Base-by-base conservation (phyloP, 2,797 vertebrate genomes). In the Capromys pilorides region DNA sequence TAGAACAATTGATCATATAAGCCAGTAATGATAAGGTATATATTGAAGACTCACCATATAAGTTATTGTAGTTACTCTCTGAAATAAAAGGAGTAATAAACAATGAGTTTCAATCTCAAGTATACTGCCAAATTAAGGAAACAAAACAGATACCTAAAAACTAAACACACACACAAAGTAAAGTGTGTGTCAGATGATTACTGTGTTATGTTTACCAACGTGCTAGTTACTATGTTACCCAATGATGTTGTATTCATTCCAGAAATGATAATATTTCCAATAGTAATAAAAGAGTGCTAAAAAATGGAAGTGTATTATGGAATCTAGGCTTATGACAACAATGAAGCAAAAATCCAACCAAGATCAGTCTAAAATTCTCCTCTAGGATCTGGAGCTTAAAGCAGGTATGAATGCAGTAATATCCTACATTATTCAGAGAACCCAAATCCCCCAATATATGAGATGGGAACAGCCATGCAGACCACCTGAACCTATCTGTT, bases 1-100 rank as follows among this genome's bases (percentile, higher is more conserved):
- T 86, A 22, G 92, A 97, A 93, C 24, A 89, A 92, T 41, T 64
- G 88, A 77, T 81, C 28, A 69, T 80, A 59, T 94, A 89, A 69
- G 85, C 24, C 41, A 93, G 86, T 36, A 94, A 54, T 66, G 88
- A 94, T 91, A 78, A 94, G 84, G 71, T 49, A 84, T 10, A 88
- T 33, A 82, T 33, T 62, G 77, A 94, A 94, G 49, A 16, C 8
- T 49, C 88, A 13, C 33, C 69, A 36, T 62, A 39, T 49, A 80
- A 93, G 54, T 75, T 66, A 79, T 2, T 85, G 22, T 71, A n/a
- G 64, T 92, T 85, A 86, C 36, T 78, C 59, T 80, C 12, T 10
- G n/a, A 81, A 93, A 90, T 85, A 93, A 77, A 91, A 77, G 18
- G 8, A 94, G 93, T 57, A 41, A 92, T 49, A 69, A 85, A 78